phyloP scores from a whole-genome alignment of 2,113 vertebrate species.

The Thunnus maccoyii region DNA sequence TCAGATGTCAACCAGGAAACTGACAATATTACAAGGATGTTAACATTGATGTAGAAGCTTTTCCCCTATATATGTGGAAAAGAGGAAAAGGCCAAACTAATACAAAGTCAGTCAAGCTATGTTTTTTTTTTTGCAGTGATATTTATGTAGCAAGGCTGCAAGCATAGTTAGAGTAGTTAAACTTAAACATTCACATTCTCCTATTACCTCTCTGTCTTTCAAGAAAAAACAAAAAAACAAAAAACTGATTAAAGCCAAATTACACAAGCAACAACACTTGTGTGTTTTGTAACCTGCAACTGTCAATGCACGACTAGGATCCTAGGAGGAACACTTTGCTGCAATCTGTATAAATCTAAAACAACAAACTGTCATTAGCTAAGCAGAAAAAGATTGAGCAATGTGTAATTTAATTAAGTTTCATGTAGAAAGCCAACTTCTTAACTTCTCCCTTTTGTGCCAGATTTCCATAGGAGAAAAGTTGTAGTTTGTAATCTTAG shows the following conservation, averaged over 20 bases:
- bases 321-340: not conserved
- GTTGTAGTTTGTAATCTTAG: constrained; percentile 7
- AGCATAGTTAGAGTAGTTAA: constrained; percentile 12
- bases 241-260: constrained; percentile 36
- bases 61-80: not conserved
- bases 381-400: constrained; percentile 33
- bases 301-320: constrained; percentile 23
- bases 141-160: constrained; percentile 30
- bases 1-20: not conserved
- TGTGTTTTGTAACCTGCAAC: constrained; percentile 17
- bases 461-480: constrained; percentile 32
- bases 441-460: constrained; percentile 13
- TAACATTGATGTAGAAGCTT: not conserved
- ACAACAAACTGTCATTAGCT: not conserved
- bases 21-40: not conserved
- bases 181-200: constrained; percentile 48
- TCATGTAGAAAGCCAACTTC: constrained; percentile 1
- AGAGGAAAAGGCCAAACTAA: not conserved
- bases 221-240: constrained; percentile 18
- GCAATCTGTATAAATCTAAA: constrained; percentile 10
- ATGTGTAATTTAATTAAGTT: not conserved
- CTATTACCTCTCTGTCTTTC: not conserved
- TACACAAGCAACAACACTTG: constrained; percentile 10
- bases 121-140: constrained; percentile 26
- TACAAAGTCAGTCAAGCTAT: constrained; percentile 2